These are phyloP conservation scores for Danio kyathit DNA, from an alignment of 2,797 vertebrate genomes.

Conservation along the genomic window DNA sequence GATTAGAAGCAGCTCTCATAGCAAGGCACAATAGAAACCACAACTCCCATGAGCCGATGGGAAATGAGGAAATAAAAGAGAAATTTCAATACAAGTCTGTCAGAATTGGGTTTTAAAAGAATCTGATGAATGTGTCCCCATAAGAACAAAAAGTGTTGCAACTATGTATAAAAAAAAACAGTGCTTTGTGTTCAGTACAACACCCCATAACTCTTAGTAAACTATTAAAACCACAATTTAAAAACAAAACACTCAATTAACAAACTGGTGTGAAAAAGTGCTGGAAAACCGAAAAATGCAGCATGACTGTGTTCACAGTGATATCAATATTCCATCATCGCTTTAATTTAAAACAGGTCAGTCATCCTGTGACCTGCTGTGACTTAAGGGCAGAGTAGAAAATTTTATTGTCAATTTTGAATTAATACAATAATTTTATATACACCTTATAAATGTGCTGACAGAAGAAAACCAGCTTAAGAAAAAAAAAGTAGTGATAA, in stretches of 20 bases:
- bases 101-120: slow-evolving; percentile 23
- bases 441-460: slow-evolving; percentile 12
- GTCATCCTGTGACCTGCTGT: slow-evolving; percentile 47
- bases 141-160: background rate
- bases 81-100: slow-evolving; percentile 18
- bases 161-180: slow-evolving; percentile 13
- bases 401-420: slow-evolving; percentile 59
- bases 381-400: slow-evolving; percentile 51
- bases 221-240: slow-evolving; percentile 1
- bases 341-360: slow-evolving; percentile 47
- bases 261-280: slow-evolving; percentile 30
- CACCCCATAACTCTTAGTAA: background rate
- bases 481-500: slow-evolving; percentile 36
- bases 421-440: slow-evolving; percentile 68
- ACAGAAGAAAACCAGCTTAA: slow-evolving; percentile 7
- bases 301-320: slow-evolving; percentile 40
- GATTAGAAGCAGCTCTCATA: slow-evolving; percentile 62
- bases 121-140: slow-evolving; percentile 1
- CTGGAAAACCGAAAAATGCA: slow-evolving; percentile 11
- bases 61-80: slow-evolving; percentile 14
- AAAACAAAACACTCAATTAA: background rate
- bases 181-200: slow-evolving; percentile 30
- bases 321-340: slow-evolving; percentile 28
- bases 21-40: slow-evolving; percentile 51
- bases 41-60: slow-evolving; percentile 37